A percentile compares a stretch with the other conserved stretches of the same genome.
Evolutionary conservation across 2,888 invertebrate species (phyloP).

Genomic region (Eilema griseolum): DNA sequence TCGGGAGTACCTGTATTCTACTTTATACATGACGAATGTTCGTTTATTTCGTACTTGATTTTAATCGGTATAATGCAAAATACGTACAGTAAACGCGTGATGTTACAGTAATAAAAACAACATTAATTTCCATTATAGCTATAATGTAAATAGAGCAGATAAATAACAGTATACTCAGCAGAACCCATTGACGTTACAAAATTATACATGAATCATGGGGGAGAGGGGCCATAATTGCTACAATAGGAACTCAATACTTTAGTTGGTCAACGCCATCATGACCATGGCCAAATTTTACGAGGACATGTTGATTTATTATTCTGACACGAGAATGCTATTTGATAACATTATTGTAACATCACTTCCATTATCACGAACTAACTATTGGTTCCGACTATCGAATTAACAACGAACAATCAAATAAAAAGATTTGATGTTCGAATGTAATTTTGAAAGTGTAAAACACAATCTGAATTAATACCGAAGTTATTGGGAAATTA

Average conservation of each 20-base stretch:
- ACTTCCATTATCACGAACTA: background rate
- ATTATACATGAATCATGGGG: background rate
- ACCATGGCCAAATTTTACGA: background rate
- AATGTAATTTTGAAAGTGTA: background rate
- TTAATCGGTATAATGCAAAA: too few relatives aligned
- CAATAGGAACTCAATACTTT: constrained; percentile 2
- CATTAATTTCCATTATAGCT: background rate
- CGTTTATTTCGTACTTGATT: background rate
- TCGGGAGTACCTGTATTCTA: too few relatives aligned
- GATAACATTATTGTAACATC: background rate
- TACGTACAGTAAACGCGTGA: too few relatives aligned
- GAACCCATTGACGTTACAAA: background rate
- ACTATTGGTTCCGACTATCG: background rate
- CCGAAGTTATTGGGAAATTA: background rate
- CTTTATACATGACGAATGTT: too few relatives aligned
- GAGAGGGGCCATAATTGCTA: constrained; percentile 3
- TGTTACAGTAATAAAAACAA: background rate
- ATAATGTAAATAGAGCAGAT: background rate
- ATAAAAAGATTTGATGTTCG: background rate
- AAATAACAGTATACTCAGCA: background rate
- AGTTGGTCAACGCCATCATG: constrained; percentile 2
- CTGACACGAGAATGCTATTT: background rate
- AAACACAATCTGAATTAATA: too few relatives aligned
- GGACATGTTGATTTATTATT: background rate
- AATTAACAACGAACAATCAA: background rate